Evolutionary conservation across 2,888 invertebrate genomes (phyloP).

Genomic region (Ichneumon xanthorius): DNA sequence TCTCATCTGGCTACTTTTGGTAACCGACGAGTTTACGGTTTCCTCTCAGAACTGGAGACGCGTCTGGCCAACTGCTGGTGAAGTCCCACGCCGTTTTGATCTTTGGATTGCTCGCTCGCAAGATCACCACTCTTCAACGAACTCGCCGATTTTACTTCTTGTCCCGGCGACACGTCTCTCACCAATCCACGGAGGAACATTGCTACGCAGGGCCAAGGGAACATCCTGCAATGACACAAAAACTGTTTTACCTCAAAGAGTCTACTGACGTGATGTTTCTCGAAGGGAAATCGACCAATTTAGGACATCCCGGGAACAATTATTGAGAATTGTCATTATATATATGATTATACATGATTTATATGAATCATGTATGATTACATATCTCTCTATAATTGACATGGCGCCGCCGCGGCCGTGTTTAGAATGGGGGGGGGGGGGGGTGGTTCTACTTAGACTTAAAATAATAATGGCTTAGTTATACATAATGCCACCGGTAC

Average conservation of each 20-base stretch:
- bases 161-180: constrained; percentile 88
- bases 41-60: constrained; percentile 83
- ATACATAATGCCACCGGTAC: too few species aligned
- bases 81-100: constrained; percentile 74
- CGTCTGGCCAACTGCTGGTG: constrained; percentile 82
- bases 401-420: too few species aligned
- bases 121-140: constrained; percentile 17
- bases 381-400: too few species aligned
- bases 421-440: too few species aligned
- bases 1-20: neutral
- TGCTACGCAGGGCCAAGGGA: constrained; percentile 90
- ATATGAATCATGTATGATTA: too few species aligned
- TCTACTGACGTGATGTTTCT: neutral
- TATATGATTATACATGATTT: too few species aligned
- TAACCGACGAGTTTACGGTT: constrained; percentile 75
- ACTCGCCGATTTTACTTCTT: constrained; percentile 41
- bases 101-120: constrained; percentile 74
- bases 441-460: too few species aligned
- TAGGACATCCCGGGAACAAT: neutral
- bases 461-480: too few species aligned
- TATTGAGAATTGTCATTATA: too few species aligned
- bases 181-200: constrained; percentile 89
- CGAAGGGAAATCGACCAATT: neutral
- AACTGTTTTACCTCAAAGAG: neutral
- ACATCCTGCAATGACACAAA: constrained; percentile 86